Evolutionary conservation across 2,797 vertebrate species (phyloP).

Genomic region (Helarctos malayanus): DNA sequence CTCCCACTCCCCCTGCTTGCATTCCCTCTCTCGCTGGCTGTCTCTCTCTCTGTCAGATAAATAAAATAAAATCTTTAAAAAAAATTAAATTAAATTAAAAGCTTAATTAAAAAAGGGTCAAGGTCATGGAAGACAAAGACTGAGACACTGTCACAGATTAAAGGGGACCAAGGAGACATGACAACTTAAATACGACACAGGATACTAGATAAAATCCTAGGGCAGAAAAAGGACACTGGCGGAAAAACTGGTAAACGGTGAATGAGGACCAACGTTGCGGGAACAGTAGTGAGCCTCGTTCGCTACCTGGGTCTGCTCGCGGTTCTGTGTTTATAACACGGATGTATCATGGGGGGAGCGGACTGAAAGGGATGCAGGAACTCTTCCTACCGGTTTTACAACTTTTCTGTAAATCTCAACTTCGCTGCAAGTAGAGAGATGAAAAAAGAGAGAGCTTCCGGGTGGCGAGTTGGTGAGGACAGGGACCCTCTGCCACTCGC

Average conservation of each 20-base stretch:
- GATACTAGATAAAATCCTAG: too few relatives aligned
- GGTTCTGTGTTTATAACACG: not conserved
- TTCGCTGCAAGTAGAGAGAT: not conserved
- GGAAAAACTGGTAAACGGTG: not conserved
- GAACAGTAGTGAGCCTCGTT: rapidly evolving
- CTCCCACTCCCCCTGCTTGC: too few relatives aligned
- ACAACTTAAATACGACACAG: not conserved
- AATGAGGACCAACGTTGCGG: rapidly evolving
- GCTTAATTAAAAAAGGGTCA: not conserved
- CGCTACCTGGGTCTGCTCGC: not conserved
- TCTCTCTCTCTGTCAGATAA: too few relatives aligned
- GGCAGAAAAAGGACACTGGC: not conserved
- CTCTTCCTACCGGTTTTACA: not conserved
- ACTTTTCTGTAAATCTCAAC: not conserved
- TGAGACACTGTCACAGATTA: not conserved
- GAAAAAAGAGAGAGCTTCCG: not conserved
- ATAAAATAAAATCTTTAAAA: too few relatives aligned
- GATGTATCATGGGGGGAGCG: not conserved
- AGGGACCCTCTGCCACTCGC: not conserved
- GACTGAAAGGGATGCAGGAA: not conserved
- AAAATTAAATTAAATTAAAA: too few relatives aligned
- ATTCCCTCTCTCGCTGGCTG: too few relatives aligned
- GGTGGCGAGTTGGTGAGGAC: not conserved
- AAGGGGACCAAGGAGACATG: not conserved
- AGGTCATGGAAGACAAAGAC: not conserved